Evolutionary conservation across 2,888 invertebrate species (phyloP).

Genomic region (Oegoconia quadripuncta): DNA sequence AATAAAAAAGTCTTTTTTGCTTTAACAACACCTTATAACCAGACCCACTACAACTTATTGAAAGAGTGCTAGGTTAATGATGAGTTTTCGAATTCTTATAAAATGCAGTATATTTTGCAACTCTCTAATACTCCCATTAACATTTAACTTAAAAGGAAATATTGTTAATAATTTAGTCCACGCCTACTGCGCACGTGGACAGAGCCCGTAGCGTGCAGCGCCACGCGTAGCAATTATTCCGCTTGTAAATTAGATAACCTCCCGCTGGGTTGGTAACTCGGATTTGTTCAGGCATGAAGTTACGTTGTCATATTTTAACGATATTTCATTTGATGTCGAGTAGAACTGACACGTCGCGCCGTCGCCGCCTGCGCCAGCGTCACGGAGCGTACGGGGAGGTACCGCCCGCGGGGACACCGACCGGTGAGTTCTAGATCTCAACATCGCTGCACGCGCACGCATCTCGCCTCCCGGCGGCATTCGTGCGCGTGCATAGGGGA

Average conservation of each 20-base stretch:
- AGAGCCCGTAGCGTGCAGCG: constrained; percentile 11
- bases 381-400: constrained; percentile 56
- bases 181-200: constrained; percentile 4
- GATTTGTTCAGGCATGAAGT: constrained; percentile 17
- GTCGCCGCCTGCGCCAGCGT: constrained; percentile 25
- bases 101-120: no score
- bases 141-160: no score
- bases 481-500: constrained; percentile 74
- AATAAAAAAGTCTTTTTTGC: no score
- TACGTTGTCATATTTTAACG: constrained; percentile 32
- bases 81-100: no score
- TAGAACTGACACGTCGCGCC: constrained; percentile 50
- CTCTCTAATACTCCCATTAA: no score
- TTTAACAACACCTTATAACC: no score
- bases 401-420: constrained; percentile 28
- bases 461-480: constrained; percentile 39
- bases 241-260: constrained; percentile 1
- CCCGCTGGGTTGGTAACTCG: constrained; percentile 18
- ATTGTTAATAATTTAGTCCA: neutral
- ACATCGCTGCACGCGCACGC: constrained; percentile 75
- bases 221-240: constrained; percentile 9
- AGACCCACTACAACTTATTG: no score
- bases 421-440: constrained; percentile 80
- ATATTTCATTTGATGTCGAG: constrained; percentile 45
- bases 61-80: no score